A percentile compares a stretch with the other conserved stretches of the same genome.
These are phyloP conservation scores for Gephyroberyx darwinii DNA, from an alignment of 2,797 vertebrate species.

Conservation along the genomic window DNA sequence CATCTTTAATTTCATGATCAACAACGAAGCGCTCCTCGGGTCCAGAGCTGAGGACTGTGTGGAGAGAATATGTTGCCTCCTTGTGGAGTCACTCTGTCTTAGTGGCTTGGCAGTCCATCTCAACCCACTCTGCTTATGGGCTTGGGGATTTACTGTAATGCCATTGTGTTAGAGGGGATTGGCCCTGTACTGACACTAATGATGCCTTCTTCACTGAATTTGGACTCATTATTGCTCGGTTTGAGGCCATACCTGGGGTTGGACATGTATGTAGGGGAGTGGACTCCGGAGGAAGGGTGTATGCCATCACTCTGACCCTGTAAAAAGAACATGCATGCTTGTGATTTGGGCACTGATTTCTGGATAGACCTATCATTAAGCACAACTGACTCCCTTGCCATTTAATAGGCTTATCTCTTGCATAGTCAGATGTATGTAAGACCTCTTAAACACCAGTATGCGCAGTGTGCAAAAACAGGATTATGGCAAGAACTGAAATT, in stretches of 20 bases:
- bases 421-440: constrained; percentile 41
- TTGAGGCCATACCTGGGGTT: constrained; percentile 50
- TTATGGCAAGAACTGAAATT: constrained; percentile 38
- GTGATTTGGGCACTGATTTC: constrained; percentile 43
- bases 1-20: constrained; percentile 30
- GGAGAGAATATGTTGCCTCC: constrained; percentile 42
- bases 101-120: constrained; percentile 64
- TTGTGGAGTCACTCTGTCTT: constrained; percentile 54
- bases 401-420: constrained; percentile 36
- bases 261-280: constrained; percentile 42
- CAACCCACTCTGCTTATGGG: constrained; percentile 67
- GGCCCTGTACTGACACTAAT: constrained; percentile 74
- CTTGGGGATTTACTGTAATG: constrained; percentile 78
- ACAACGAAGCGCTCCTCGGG: constrained; percentile 27
- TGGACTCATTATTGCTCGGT: constrained; percentile 59
- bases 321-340: constrained; percentile 43
- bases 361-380: constrained; percentile 47
- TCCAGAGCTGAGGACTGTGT: neutral
- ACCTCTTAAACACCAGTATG: constrained; percentile 23
- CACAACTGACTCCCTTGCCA: constrained; percentile 44
- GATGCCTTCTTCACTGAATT: constrained; percentile 71
- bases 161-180: constrained; percentile 78
- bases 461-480: constrained; percentile 36
- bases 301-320: constrained; percentile 28
- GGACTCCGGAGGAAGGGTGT: constrained; percentile 18